Conservation (phyloP, 2,113 vertebrate species). For the Hystrix cristata region DNA sequence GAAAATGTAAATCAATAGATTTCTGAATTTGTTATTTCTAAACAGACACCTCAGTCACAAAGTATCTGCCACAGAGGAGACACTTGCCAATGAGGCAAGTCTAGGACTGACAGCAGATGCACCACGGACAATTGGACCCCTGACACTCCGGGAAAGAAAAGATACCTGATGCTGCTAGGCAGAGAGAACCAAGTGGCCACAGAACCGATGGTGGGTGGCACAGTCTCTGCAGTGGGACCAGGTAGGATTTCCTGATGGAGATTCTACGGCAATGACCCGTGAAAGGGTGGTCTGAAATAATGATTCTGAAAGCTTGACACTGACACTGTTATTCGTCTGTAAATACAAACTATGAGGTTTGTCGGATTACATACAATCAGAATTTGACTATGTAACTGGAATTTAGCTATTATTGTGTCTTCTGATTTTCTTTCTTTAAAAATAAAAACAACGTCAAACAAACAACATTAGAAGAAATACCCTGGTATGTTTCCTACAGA, state of each 20-base stretch:
- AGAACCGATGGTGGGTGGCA: no score
- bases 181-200: background rate
- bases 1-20: background rate
- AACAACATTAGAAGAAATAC: background rate
- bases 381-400: background rate
- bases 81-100: background rate
- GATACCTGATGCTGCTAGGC: background rate
- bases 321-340: background rate
- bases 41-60: background rate
- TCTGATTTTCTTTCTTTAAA: constrained; percentile 21
- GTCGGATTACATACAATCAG: background rate
- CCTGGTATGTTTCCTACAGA: background rate
- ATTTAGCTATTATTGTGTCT: background rate
- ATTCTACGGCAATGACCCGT: background rate
- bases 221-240: background rate
- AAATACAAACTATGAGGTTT: background rate
- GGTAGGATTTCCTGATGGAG: background rate
- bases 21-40: background rate
- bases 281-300: background rate
- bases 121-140: background rate
- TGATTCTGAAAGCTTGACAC: background rate
- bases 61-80: background rate
- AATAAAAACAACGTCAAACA: background rate
- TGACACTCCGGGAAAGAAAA: background rate
- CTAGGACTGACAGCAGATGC: background rate